Evolutionary conservation across 2,797 vertebrate species (phyloP).

Genomic region (Acanthurus lineatus): DNA sequence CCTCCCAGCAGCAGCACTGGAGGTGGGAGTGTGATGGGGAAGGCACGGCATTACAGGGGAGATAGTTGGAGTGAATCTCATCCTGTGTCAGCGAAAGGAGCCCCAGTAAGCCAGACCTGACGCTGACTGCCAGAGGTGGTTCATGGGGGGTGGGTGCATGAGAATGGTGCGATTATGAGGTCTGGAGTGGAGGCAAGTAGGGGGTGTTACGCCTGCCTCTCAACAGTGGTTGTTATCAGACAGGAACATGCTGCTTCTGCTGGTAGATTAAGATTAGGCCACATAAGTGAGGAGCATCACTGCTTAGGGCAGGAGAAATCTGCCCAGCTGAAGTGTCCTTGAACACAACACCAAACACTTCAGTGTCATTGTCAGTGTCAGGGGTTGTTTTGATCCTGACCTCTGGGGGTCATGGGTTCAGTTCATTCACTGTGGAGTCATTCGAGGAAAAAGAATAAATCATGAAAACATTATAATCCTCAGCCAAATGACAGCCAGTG

Average conservation of each 20-base stretch:
- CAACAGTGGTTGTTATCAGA: slow-evolving; percentile 62
- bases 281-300: slow-evolving; percentile 24
- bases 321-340: slow-evolving; percentile 30
- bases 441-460: neutral
- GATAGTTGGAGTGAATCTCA: slow-evolving; percentile 39
- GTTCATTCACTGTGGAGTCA: neutral
- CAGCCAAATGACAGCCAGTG: neutral
- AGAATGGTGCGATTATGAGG: slow-evolving; percentile 48
- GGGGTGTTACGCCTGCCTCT: slow-evolving; percentile 39
- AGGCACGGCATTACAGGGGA: slow-evolving; percentile 27
- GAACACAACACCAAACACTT: slow-evolving; percentile 1
- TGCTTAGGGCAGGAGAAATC: neutral
- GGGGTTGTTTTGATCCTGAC: neutral
- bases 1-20: slow-evolving; percentile 42
- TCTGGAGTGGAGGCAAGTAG: slow-evolving; percentile 32
- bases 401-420: neutral
- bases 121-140: slow-evolving; percentile 40
- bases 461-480: too few species aligned
- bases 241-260: slow-evolving; percentile 44
- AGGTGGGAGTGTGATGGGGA: slow-evolving; percentile 30
- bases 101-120: slow-evolving; percentile 46
- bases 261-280: slow-evolving; percentile 48
- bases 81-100: slow-evolving; percentile 45
- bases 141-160: slow-evolving; percentile 16
- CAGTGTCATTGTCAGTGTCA: slow-evolving; percentile 6